Percentiles rank a stretch among this genome's conserved stretches.
Evolutionary conservation across 2,888 invertebrate genomes (phyloP).

Genomic region (Ceramica pisi): DNA sequence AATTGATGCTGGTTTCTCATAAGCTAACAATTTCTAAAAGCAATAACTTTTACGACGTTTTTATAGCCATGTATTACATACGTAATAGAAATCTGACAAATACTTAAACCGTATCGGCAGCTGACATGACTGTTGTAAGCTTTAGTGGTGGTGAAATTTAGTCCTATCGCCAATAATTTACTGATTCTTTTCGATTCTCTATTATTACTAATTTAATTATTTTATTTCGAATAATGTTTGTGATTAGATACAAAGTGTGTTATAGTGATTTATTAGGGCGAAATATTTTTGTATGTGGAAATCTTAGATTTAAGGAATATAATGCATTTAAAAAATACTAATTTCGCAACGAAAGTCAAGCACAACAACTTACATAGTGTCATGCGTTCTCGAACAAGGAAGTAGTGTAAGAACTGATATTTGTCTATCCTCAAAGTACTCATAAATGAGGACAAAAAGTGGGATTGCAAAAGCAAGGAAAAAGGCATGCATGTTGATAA

Average conservation of each 20-base stretch:
- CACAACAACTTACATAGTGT: constrained; percentile 63
- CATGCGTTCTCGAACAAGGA: constrained; percentile 55
- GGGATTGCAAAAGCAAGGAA: constrained; percentile 47
- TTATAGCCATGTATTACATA: constrained; percentile 61
- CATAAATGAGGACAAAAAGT: constrained; percentile 50
- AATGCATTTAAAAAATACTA: constrained; percentile 82
- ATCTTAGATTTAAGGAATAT: constrained; percentile 81
- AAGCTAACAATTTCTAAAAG: constrained; percentile 55
- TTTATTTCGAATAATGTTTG: constrained; percentile 72
- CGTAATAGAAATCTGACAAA: constrained; percentile 56
- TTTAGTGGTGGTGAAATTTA: constrained; percentile 63
- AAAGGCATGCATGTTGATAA: constrained; percentile 58
- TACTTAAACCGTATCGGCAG: constrained; percentile 66
- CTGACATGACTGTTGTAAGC: constrained; percentile 68
- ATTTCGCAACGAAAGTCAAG: constrained; percentile 68
- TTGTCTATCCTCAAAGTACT: constrained; percentile 36
- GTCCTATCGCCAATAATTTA: constrained; percentile 55
- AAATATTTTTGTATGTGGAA: constrained; percentile 89
- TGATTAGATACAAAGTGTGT: constrained; percentile 79
- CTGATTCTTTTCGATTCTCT: constrained; percentile 66
- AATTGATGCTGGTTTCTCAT: constrained; percentile 46
- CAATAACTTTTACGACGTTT: constrained; percentile 60
- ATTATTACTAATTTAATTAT: constrained; percentile 67
- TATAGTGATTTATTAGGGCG: constrained; percentile 85
- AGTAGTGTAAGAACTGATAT: constrained; percentile 39